Evolutionary conservation across 2,113 vertebrate species (phyloP).

Genomic region (Eretmodus cyanostictus): DNA sequence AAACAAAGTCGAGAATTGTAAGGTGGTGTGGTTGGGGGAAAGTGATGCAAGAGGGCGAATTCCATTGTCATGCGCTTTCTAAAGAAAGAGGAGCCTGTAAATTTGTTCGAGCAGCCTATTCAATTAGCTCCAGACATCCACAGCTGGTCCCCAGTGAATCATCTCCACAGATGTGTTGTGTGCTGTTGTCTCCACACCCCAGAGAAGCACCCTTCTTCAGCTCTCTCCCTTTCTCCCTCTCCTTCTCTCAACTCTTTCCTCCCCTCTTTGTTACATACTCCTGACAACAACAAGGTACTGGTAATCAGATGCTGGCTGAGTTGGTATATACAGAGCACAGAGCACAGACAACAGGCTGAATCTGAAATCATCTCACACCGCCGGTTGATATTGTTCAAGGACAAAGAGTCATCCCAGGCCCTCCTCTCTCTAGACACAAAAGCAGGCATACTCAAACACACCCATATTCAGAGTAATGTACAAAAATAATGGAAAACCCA

Average conservation of each 20-base stretch:
- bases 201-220: slow-evolving; percentile 15
- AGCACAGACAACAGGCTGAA: slow-evolving; percentile 32
- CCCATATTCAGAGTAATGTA: neutral
- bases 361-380: slow-evolving; percentile 57
- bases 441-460: neutral
- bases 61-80: slow-evolving; percentile 41
- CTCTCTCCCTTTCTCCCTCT: neutral
- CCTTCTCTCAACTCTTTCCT: neutral
- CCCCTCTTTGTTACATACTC: slow-evolving; percentile 26
- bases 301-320: slow-evolving; percentile 47
- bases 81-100: slow-evolving; percentile 38
- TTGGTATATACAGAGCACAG: neutral
- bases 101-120: slow-evolving; percentile 46
- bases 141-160: slow-evolving; percentile 47
- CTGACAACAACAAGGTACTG: slow-evolving; percentile 36
- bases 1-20: slow-evolving; percentile 33
- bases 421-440: slow-evolving; percentile 11
- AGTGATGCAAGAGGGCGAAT: slow-evolving; percentile 28
- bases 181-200: slow-evolving; percentile 29
- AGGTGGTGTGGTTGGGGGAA: neutral
- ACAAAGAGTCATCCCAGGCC: slow-evolving; percentile 43
- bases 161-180: slow-evolving; percentile 44
- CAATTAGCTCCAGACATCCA: slow-evolving; percentile 56
- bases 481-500: neutral
- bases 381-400: slow-evolving; percentile 58